These are phyloP conservation scores for Creontiades dilutus DNA, from an alignment of 2,888 invertebrate species.

Conservation along the genomic window DNA sequence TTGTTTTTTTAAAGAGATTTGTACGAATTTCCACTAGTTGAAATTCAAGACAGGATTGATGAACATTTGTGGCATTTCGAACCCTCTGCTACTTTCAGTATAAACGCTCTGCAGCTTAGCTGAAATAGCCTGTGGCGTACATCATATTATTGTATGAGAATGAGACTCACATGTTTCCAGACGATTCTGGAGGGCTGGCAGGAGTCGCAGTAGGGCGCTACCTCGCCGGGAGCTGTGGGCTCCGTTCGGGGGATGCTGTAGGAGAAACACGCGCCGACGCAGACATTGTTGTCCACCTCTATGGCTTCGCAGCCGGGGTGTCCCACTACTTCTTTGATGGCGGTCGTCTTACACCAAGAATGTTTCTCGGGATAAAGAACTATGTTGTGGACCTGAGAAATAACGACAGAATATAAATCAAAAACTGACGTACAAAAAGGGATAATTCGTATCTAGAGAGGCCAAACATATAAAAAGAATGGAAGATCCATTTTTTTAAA, in stretches of 20 bases:
- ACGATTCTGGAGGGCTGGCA: constrained; percentile 84
- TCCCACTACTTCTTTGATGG: constrained; percentile 85
- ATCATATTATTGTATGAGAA: no score
- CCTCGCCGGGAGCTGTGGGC: constrained; percentile 83
- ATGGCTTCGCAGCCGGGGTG: constrained; percentile 83
- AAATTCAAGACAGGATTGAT: no score
- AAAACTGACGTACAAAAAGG: background rate
- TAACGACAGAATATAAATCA: background rate
- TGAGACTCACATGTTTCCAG: constrained; percentile 82
- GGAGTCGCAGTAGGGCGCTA: constrained; percentile 85
- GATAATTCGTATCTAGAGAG: background rate
- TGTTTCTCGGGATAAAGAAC: constrained; percentile 85
- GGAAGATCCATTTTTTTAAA: no score
- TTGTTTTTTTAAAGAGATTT: no score
- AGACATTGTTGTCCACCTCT: constrained; percentile 85
- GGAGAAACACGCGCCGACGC: constrained; percentile 86
- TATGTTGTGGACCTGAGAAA: constrained; percentile 83
- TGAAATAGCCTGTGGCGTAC: no score
- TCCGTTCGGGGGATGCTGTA: constrained; percentile 85
- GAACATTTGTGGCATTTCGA: no score
- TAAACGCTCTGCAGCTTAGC: no score
- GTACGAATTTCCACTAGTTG: no score
- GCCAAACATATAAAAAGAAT: no score
- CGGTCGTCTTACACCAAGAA: constrained; percentile 85
- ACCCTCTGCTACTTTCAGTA: no score